Evolutionary conservation across 2,113 vertebrate genomes (phyloP).

Genomic region (Prinia subflava): DNA sequence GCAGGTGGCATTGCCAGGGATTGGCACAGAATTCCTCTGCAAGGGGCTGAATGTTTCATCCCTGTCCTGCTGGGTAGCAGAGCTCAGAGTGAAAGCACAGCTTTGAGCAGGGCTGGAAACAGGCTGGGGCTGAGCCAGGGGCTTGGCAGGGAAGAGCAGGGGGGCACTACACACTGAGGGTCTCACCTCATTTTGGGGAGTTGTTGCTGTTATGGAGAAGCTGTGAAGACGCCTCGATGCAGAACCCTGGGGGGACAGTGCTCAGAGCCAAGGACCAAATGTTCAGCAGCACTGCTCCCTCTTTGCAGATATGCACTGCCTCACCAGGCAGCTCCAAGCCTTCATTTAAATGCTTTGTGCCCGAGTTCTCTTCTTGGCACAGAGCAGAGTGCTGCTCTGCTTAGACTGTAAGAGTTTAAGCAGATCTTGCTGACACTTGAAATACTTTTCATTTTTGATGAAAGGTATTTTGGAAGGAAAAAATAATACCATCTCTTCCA

Average conservation of each 20-base stretch:
- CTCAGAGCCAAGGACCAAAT: neutral
- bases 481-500: neutral
- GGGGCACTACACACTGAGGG: neutral
- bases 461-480: constrained; percentile 24
- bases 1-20: neutral
- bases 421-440: constrained; percentile 19
- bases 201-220: neutral
- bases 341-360: neutral
- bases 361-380: neutral
- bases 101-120: neutral
- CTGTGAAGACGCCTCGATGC: neutral
- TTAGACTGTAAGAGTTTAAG: constrained; percentile 8
- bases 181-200: neutral
- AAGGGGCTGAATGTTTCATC: neutral
- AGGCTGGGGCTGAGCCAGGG: neutral
- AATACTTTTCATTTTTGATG: constrained; percentile 6
- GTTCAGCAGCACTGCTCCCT: neutral
- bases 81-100: neutral
- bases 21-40: neutral
- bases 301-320: neutral
- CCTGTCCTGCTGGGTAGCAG: neutral
- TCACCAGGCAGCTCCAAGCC: neutral
- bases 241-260: neutral
- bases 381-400: neutral
- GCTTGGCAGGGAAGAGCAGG: neutral